A percentile compares a stretch with the other conserved stretches of the same genome.
Evolutionary conservation across 2,888 invertebrate genomes (phyloP).

Genomic region (Zele albiditarsus): DNA sequence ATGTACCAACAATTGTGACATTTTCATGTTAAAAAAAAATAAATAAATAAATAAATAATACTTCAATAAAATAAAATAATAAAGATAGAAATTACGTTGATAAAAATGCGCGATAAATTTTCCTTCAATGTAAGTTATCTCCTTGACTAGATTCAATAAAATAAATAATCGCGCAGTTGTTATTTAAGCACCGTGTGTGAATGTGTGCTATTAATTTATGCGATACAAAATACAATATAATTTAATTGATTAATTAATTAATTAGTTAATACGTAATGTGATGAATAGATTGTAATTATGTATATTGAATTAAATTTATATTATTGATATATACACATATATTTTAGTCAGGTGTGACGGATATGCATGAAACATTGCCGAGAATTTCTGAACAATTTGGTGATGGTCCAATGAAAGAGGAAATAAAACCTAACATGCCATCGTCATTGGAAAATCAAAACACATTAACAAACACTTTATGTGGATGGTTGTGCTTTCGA

Average conservation of each 20-base stretch:
- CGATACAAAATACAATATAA: no score
- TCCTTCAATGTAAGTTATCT: constrained; percentile 59
- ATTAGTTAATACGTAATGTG: constrained; percentile 2
- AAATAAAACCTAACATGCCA: constrained; percentile 52
- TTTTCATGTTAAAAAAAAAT: neutral
- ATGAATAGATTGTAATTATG: neutral
- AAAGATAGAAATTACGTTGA: constrained; percentile 12
- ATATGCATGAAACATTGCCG: constrained; percentile 61
- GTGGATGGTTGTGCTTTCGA: constrained; percentile 81
- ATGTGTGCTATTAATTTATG: neutral
- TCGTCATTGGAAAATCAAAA: constrained; percentile 45
- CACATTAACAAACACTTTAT: constrained; percentile 64
- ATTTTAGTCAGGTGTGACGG: constrained; percentile 61
- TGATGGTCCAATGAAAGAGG: constrained; percentile 56
- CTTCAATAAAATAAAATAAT: neutral
- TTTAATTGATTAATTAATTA: neutral
- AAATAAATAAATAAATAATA: constrained; percentile 36
- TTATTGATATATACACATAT: neutral
- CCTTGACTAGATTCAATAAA: neutral
- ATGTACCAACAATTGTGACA: neutral
- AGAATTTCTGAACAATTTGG: constrained; percentile 61
- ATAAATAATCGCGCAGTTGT: neutral
- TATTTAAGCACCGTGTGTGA: neutral
- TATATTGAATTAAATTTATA: neutral
- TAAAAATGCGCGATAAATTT: constrained; percentile 63